phyloP scores from a whole-genome alignment of 1,140 invertebrate genomes.

The Homalodisca vitripennis region DNA sequence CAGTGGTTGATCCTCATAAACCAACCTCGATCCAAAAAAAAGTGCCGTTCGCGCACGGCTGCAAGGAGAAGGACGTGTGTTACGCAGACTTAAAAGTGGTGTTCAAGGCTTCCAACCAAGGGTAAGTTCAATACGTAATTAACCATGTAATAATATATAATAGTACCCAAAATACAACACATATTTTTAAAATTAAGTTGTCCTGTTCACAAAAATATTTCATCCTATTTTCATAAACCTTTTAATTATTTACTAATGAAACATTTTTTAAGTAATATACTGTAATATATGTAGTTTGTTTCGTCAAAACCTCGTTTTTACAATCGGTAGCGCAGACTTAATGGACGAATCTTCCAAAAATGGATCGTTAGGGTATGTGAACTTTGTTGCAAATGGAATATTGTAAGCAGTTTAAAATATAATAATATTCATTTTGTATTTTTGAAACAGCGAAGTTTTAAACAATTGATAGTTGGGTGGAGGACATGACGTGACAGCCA shows the following conservation, averaged over 20 bases:
- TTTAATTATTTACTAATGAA: not conserved
- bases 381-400: too few relatives aligned
- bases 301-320: too few relatives aligned
- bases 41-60: conserved; percentile 5
- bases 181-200: not conserved
- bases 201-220: not conserved
- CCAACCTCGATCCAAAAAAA: not conserved
- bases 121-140: not conserved
- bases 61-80: not conserved
- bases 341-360: too few relatives aligned
- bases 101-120: not conserved
- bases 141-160: not conserved
- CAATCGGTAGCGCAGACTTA: too few relatives aligned
- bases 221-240: not conserved
- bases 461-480: not conserved
- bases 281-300: too few relatives aligned
- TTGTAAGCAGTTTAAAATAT: too few relatives aligned
- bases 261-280: not conserved
- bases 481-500: not conserved
- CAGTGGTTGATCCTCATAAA: not conserved
- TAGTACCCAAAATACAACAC: not conserved
- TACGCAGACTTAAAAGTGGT: not conserved
- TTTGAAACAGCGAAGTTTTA: too few relatives aligned
- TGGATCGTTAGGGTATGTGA: too few relatives aligned
- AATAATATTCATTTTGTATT: too few relatives aligned